Percentiles rank a stretch among this genome's conserved stretches.
Conservation (phyloP, 1,140 invertebrate species). For the Halictus rubicundus region DNA sequence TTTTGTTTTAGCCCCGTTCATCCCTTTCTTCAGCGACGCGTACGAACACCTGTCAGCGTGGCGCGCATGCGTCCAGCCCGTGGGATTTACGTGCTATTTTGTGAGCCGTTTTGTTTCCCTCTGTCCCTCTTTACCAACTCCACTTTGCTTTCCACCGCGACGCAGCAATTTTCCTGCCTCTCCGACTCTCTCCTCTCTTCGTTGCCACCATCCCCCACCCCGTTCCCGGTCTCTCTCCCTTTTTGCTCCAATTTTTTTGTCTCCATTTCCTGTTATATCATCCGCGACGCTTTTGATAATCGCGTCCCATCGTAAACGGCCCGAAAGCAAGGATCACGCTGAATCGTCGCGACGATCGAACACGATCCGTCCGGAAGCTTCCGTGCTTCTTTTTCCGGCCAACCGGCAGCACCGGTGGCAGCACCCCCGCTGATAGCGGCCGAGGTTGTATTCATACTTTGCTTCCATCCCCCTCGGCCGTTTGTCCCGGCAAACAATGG, state of each 20-base stretch:
- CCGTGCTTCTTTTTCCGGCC: not conserved
- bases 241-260: constrained; percentile 27
- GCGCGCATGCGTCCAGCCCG: constrained; percentile 5
- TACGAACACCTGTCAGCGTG: constrained; percentile 32
- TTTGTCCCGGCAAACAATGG: constrained; percentile 18
- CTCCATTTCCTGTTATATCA: constrained; percentile 39
- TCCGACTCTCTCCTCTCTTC: not conserved
- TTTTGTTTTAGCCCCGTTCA: constrained; percentile 26
- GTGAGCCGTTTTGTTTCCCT: constrained; percentile 33
- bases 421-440: not conserved
- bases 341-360: constrained; percentile 18
- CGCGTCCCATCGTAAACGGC: constrained; percentile 3
- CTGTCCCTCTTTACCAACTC: not conserved
- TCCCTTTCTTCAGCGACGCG: constrained; percentile 4
- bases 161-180: not conserved
- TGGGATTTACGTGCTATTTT: constrained; percentile 49
- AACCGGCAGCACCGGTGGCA: too few species aligned
- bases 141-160: not conserved
- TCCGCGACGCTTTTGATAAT: constrained; percentile 49
- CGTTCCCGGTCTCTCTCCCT: not conserved
- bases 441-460: not conserved
- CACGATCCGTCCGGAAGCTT: constrained; percentile 2
- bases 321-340: constrained; percentile 11
- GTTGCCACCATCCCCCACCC: too few species aligned
- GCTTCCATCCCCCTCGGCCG: not conserved